Evolutionary conservation across 2,113 vertebrate genomes (phyloP), one percentile per base, ranked within the genome.

Genomic region (Corythornis cristatus): DNA sequence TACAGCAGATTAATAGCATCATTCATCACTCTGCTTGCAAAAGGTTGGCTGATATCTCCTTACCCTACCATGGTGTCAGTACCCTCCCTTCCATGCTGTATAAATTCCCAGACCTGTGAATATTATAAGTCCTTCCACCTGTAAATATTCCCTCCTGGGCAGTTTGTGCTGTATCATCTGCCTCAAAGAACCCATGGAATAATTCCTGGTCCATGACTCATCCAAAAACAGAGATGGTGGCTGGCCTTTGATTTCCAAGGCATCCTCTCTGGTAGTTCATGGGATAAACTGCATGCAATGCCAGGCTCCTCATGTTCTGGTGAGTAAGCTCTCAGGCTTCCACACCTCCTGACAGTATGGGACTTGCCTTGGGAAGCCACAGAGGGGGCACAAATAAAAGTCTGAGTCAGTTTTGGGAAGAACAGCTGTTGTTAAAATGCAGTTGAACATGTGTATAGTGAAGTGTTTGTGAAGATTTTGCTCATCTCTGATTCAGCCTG

Each of bases 361-460:
- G 53, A n/a, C 20, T 83, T 48, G 53, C 26, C 51, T 35, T 68
- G 72, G 51, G 61, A 67, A 53, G 31, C 12, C 58, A 45, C 22
- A 21, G 6, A 18, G n/a, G 18, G 14, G 21, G 25, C 56, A 82
- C 29, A 33, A 11, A 40, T 23, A 50, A 48, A 42, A 89, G 56
- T 53, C 18, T 56, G 76, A 65, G 65, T 60, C 51, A 50, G 48
- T 81, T 88, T 4, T 75, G 29, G 21, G 57, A 45, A 45, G 35
- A 60, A 37, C 6, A 29, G 23, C 5, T 0, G 0, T 45, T 48
- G 25, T 17, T 79, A 22, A 46, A 31, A 31, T 22, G 33, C 16
- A 6, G 29, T 26, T 4, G 7, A 83, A 70, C 40, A 5, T 0
- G 17, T 46, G 65, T 16, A 3, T 33, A 23, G 67, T n/a, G 33